A percentile compares a stretch with the other conserved stretches of the same genome.
phyloP scores from a whole-genome alignment of 1,140 invertebrate species.

The honey bee (Apis mellifera) region Amel_HAv3.1 CM009932.2:7628001-7628500 shows the following conservation, averaged over 20 bases:
- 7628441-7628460: too few species aligned
- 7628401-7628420: constrained; percentile 48
- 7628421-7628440: constrained; percentile 14
- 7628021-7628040: constrained; percentile 30
- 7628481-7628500: too few species aligned
- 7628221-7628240: constrained; percentile 61
- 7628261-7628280: constrained; percentile 33
- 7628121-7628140: constrained; percentile 54
- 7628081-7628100: constrained; percentile 40
- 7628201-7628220: constrained; percentile 53
- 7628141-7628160: constrained; percentile 57
- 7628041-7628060: constrained; percentile 26
- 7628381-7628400: constrained; percentile 55
- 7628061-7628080: constrained; percentile 23
- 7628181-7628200: constrained; percentile 42
- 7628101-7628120: constrained; percentile 56
- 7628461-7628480: too few species aligned
- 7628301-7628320: constrained; percentile 51
- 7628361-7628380: constrained; percentile 38
- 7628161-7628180: constrained; percentile 63
- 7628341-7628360: not conserved
- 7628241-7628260: constrained; percentile 62
- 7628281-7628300: constrained; percentile 51
- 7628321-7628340: not conserved
- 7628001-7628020: constrained; percentile 4